Percentiles rank a stretch among this genome's conserved stretches.
Conservation (phyloP, 1,140 invertebrate genomes). For the Triops cancriformis region DNA sequence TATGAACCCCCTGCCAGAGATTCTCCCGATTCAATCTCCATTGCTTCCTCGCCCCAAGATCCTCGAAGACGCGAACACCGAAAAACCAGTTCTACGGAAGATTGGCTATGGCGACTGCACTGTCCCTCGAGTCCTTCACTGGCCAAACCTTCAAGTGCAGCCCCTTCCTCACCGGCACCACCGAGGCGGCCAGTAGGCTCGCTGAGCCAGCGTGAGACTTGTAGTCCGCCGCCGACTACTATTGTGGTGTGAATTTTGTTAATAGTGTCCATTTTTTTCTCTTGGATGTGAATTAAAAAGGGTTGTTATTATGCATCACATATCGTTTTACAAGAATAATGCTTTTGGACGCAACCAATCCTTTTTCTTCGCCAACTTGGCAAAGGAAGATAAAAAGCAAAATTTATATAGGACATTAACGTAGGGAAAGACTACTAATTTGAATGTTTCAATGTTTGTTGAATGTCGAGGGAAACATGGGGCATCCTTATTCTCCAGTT, state of each 20-base stretch:
- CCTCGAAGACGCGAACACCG: background rate
- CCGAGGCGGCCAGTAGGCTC: background rate
- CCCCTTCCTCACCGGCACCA: background rate
- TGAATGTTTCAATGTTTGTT: background rate
- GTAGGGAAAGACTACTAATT: background rate
- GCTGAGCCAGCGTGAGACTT: background rate
- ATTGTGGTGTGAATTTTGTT: constrained; percentile 1
- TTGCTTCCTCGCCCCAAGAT: background rate
- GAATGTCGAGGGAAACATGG: background rate
- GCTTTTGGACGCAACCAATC: background rate
- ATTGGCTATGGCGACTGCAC: background rate
- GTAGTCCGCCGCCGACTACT: constrained; percentile 1
- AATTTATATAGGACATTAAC: background rate
- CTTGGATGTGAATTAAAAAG: background rate
- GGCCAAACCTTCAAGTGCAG: background rate
- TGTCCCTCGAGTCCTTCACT: background rate
- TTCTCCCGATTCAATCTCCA: background rate
- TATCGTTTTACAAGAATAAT: background rate
- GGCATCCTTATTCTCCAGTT: background rate
- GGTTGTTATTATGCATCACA: background rate
- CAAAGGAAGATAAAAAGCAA: background rate
- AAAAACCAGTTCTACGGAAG: background rate
- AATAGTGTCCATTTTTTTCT: background rate
- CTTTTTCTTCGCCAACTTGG: background rate
- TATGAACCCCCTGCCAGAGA: constrained; percentile 3